phyloP scores from a whole-genome alignment of 92 coral and sea anemone species.

The Zoanthus gigantus region DNA sequence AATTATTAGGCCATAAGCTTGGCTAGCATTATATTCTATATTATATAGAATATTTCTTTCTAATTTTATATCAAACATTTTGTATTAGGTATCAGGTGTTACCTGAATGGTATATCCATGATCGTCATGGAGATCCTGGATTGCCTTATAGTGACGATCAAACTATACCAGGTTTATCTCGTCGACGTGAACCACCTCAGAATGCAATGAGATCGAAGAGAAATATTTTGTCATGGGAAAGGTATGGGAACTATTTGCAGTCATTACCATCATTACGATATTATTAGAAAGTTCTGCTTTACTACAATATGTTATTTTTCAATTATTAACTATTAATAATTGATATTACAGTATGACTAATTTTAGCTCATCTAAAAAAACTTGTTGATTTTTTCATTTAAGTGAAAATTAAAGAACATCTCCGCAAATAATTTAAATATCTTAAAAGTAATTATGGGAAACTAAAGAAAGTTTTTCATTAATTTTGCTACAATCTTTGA shows the following conservation, averaged over 20 bases:
- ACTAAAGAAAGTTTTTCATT: no score
- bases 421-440: no score
- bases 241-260: slow-evolving; percentile 42
- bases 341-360: no score
- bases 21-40: background rate
- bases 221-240: slow-evolving; percentile 71
- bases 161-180: slow-evolving; percentile 20
- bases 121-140: slow-evolving; percentile 14
- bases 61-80: background rate
- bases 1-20: background rate
- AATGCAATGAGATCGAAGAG: slow-evolving; percentile 43
- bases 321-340: no score
- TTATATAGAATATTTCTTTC: background rate
- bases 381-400: no score
- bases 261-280: background rate
- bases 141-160: background rate
- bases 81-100: slow-evolving; percentile 72
- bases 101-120: slow-evolving; percentile 98
- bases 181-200: slow-evolving; percentile 11
- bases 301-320: no score
- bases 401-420: no score
- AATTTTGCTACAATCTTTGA: no score
- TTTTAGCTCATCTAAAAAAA: no score
- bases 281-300: background rate
- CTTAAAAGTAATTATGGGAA: no score